Conservation (phyloP, 2,888 invertebrate species). For the Polyploca ridens region DNA sequence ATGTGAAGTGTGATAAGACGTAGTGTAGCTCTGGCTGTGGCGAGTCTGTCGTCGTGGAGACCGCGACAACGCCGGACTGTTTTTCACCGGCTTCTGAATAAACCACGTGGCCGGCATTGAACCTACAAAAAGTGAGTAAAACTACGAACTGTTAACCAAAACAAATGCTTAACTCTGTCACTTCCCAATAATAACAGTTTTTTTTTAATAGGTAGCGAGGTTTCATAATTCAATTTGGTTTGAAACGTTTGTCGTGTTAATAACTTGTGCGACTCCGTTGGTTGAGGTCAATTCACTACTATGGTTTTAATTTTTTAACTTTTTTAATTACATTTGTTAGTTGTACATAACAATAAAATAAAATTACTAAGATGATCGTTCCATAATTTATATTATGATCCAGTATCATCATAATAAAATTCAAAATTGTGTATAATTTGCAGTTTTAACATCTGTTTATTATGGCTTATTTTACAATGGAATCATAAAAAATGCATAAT, state of each 20-base stretch:
- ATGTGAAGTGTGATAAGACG: conserved; percentile 48
- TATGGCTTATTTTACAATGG: background rate
- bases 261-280: background rate
- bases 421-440: too few relatives aligned
- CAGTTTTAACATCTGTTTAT: background rate
- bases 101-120: conserved; percentile 75
- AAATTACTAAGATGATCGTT: background rate
- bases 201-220: background rate
- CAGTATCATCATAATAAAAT: background rate
- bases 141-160: conserved; percentile 32
- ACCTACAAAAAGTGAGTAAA: conserved; percentile 69
- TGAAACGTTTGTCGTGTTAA: background rate
- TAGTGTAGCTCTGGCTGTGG: conserved; percentile 25
- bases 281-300: conserved; percentile 4
- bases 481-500: background rate
- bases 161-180: conserved; percentile 16
- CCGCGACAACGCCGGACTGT: conserved; percentile 69
- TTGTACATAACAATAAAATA: background rate
- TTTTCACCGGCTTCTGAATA: conserved; percentile 39
- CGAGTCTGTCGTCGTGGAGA: conserved; percentile 73
- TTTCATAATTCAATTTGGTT: background rate
- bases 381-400: background rate
- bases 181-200: background rate
- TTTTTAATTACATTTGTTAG: background rate
- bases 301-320: background rate